Base-by-base conservation (phyloP, 1,140 invertebrate genomes). In the Gryon sp. region DNA sequence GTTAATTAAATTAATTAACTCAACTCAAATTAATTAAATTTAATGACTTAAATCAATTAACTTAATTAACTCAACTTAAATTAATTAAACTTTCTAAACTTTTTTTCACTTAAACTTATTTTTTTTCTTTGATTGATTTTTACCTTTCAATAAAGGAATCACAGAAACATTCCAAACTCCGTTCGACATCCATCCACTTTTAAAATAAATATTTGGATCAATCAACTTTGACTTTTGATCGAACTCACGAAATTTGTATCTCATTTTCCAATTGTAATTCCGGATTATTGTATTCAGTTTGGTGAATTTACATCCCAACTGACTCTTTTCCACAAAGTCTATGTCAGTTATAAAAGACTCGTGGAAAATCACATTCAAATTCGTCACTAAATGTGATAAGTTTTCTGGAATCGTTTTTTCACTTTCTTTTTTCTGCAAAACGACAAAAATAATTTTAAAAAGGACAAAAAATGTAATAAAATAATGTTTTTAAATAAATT, bases 141-240 rank as follows among this genome's bases (percentile, higher is more conserved):
- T 77, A 72, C 84, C 82, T 79, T 81, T 36, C 11, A 87, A 57
- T n/a, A 79, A 32, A 9, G 62, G 32, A 34, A 79, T 57, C 20
- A 65, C 76, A 5, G 40, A 76, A 8, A 19, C 20, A 53, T 87
- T 87, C 86, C 87, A 87, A 48, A 88, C 57, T 8, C 84, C 86
- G 38, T 84, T 83, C 5, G 75, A 81, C 19, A 83, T 80, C 79
- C 80, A 86, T 22, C 70, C 68, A 12, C 16, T 52, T 30, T 59
- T 52, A 8, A 52, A 15, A 57, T 38, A 30, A 4, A 38, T 15
- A 36, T 7, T 32, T 4, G 2, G 8, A 48, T 46, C 6, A 28
- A 20, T 22, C 20, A 32, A 59, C 1, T 11, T 16, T 11, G 1
- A 14, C n/a, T 40, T n/a, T 12, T 32, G 4, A 4, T 45, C n/a